A percentile compares a stretch with the other conserved stretches of the same genome.
Conservation (phyloP, 2,888 invertebrate species). For the Agonopterix alstromeriana region DNA sequence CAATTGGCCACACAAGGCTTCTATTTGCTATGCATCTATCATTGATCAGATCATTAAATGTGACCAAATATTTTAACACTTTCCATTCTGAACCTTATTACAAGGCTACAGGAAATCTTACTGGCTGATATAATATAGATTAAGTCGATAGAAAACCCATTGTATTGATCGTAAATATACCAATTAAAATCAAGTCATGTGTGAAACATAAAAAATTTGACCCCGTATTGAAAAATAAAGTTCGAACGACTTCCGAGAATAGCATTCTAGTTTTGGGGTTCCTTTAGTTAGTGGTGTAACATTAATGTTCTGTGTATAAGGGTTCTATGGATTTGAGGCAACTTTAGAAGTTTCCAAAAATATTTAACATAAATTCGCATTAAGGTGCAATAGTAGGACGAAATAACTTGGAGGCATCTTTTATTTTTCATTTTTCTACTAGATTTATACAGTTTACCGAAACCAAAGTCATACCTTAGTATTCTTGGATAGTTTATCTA, state of each 20-base stretch:
- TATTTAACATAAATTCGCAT: too few species aligned
- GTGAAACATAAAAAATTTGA: slow-evolving; percentile 39
- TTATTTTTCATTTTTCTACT: too few species aligned
- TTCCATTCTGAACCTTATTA: too few species aligned
- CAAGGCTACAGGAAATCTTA: slow-evolving; percentile 1
- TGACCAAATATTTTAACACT: too few species aligned
- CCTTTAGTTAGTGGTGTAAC: neutral
- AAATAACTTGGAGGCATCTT: too few species aligned
- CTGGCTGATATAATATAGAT: slow-evolving; percentile 33
- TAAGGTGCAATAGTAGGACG: too few species aligned
- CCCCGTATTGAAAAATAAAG: slow-evolving; percentile 18
- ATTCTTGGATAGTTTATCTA: too few species aligned
- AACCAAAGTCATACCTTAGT: too few species aligned
- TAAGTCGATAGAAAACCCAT: slow-evolving; percentile 13
- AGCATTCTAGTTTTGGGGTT: slow-evolving; percentile 1
- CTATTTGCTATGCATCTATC: slow-evolving; percentile 24
- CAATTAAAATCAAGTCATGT: slow-evolving; percentile 54
- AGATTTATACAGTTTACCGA: too few species aligned
- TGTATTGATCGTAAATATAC: slow-evolving; percentile 25
- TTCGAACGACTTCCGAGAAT: slow-evolving; percentile 34
- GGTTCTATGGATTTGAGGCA: too few species aligned
- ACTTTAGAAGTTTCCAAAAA: too few species aligned
- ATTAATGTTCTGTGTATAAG: too few species aligned
- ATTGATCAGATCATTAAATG: slow-evolving; percentile 14
- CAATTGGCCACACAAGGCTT: slow-evolving; percentile 40